Evolutionary conservation across 2,888 invertebrate species (phyloP), one percentile per base, ranked within the genome.

Genomic region (Ophioninae sp.): DNA sequence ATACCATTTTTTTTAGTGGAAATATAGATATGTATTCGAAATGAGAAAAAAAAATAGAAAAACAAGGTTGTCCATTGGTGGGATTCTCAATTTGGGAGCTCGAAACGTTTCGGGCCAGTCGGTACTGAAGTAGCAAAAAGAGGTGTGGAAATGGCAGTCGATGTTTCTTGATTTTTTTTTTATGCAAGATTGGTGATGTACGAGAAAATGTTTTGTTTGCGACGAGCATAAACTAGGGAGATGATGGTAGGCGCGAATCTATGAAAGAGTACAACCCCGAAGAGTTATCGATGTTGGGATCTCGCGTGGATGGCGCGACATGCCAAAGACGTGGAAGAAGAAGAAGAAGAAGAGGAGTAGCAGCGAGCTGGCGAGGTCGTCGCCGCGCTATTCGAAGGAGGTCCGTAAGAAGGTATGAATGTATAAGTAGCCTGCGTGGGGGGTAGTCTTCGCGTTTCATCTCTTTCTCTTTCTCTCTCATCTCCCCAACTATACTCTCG

Each of bases 391-490:
- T 81, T 85, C 83, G 79, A 83, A 83, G 85, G 85, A 86, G 86
- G 86, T 86, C 85, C 81, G 75, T 72, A 82, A 85, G 84, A 82
- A 84, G 84, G 86, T 87, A 86, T 85, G 87, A 87, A 87, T 87
- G 87, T 87, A 86, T 87, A 87, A 87, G 87, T 86, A 87, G 85
- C 85, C 85, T 81, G 78, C 84, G 86, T 86, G 85, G 87, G 86
- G 82, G 83, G 79, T 79, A 82, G 79, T 71, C 68, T 72, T 68
- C 61, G 69, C 74, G 59, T 63, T 80, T 74, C 71, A 17, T 80
- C 77, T 81, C 84, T 37, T 75, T 82, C 81, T 13, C 30, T 23
- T 73, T 64, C 71, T 71, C 78, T 9, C 22, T 7, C 73, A 63
- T 68, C 73, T 74, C 13, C 22, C 20, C 73, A 63, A 73, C 73